phyloP scores from a whole-genome alignment of 1,140 invertebrate species.

The Eciton burchellii region DNA sequence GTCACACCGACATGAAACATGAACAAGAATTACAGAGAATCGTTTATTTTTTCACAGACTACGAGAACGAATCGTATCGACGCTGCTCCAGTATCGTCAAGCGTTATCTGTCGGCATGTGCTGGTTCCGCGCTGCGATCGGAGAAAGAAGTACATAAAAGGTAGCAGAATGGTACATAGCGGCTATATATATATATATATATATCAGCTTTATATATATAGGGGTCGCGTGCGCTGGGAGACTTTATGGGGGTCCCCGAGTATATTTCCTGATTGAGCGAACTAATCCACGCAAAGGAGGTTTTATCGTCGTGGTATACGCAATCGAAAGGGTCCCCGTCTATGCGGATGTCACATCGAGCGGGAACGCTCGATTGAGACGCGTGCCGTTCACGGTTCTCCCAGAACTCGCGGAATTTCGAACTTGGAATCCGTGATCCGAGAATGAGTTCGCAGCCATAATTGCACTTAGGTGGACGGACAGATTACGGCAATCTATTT shows the following conservation, averaged over 20 bases:
- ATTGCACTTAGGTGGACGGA: too few relatives aligned
- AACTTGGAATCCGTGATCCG: too few relatives aligned
- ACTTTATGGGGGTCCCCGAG: conserved; percentile 79
- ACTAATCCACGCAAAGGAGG: conserved; percentile 83
- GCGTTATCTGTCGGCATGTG: conserved; percentile 60
- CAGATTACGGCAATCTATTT: too few relatives aligned
- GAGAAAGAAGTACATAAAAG: conserved; percentile 64
- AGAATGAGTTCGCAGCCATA: too few relatives aligned
- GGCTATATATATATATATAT: conserved; percentile 73
- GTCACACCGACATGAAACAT: too few relatives aligned
- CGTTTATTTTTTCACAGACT: too few relatives aligned
- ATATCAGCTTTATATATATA: too few relatives aligned
- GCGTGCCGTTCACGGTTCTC: background rate
- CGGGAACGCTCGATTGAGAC: conserved; percentile 24
- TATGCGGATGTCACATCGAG: conserved; percentile 48
- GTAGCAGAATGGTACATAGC: conserved; percentile 61
- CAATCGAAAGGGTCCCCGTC: conserved; percentile 75
- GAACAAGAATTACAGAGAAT: too few relatives aligned
- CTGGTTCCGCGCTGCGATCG: conserved; percentile 31
- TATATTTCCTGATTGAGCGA: conserved; percentile 84
- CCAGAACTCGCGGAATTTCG: background rate
- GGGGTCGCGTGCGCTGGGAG: conserved; percentile 69
- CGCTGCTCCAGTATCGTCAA: conserved; percentile 2
- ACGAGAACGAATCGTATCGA: too few relatives aligned
- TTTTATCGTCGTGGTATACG: conserved; percentile 82